phyloP scores from a whole-genome alignment of 1,140 invertebrate genomes.

The Drosophila ananassae region DNA sequence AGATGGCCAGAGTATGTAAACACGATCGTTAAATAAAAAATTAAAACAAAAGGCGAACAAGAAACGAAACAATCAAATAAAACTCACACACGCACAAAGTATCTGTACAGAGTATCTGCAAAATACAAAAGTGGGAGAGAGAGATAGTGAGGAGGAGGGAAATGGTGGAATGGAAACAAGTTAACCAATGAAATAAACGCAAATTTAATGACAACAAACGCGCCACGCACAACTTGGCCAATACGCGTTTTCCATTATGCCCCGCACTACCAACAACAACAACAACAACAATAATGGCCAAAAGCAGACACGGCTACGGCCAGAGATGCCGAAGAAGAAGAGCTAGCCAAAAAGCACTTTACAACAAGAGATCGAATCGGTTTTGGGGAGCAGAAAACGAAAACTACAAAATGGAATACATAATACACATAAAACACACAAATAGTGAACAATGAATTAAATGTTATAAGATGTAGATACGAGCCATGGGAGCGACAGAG shows the following conservation, averaged over 20 bases:
- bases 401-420: constrained; percentile 74
- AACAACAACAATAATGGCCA: constrained; percentile 21
- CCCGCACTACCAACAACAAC: constrained; percentile 15
- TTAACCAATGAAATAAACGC: constrained; percentile 82
- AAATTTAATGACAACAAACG: constrained; percentile 80
- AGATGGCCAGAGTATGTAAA: constrained; percentile 68
- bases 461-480: constrained; percentile 58
- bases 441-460: constrained; percentile 62
- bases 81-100: constrained; percentile 24
- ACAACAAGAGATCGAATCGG: constrained; percentile 45
- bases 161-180: constrained; percentile 59
- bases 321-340: neutral
- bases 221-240: constrained; percentile 72
- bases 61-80: constrained; percentile 70
- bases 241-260: constrained; percentile 73
- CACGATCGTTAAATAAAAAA: constrained; percentile 67
- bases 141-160: constrained; percentile 31
- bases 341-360: constrained; percentile 26
- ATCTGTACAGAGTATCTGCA: constrained; percentile 2
- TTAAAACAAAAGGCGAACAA: constrained; percentile 54
- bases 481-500: constrained; percentile 7
- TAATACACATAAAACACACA: constrained; percentile 60
- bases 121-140: constrained; percentile 15
- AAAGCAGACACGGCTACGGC: neutral
- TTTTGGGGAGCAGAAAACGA: constrained; percentile 45